These are phyloP conservation scores for Eupsilia transversa DNA, from an alignment of 2,888 invertebrate genomes.

Conservation along the genomic window DNA sequence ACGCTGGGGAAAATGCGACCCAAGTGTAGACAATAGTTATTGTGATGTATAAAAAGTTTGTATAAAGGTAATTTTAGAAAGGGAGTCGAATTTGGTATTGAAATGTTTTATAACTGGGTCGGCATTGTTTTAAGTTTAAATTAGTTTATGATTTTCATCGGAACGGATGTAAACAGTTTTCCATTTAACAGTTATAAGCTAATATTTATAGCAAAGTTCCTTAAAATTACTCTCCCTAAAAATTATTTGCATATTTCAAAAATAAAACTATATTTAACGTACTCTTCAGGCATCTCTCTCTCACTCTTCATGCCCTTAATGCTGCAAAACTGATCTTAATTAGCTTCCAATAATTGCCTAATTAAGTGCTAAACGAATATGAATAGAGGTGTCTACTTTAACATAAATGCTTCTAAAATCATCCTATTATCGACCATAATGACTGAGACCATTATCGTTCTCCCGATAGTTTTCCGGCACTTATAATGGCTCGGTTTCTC, in stretches of 20 bases:
- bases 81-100: slow-evolving; percentile 44
- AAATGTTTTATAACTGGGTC: slow-evolving; percentile 3
- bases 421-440: slow-evolving; percentile 31
- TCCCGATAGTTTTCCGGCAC: slow-evolving; percentile 54
- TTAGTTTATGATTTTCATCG: slow-evolving; percentile 20
- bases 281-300: neutral
- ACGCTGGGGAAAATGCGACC: slow-evolving; percentile 96
- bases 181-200: neutral
- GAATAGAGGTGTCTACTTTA: slow-evolving; percentile 7
- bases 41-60: slow-evolving; percentile 28
- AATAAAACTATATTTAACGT: neutral
- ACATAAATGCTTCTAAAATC: slow-evolving; percentile 30
- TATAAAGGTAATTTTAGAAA: slow-evolving; percentile 31
- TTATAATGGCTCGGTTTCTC: slow-evolving; percentile 44
- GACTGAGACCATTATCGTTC: slow-evolving; percentile 40
- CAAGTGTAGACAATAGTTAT: slow-evolving; percentile 92
- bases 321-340: neutral
- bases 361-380: slow-evolving; percentile 7
- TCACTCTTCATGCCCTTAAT: too few species aligned
- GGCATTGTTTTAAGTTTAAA: slow-evolving; percentile 34
- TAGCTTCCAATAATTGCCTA: slow-evolving; percentile 6
- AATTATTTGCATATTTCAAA: neutral
- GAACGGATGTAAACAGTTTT: slow-evolving; percentile 17
- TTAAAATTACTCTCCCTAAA: neutral
- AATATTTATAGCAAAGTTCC: neutral